These are phyloP conservation scores for Microtus montanus DNA, from an alignment of 2,113 vertebrate genomes.

Conservation along the genomic window DNA sequence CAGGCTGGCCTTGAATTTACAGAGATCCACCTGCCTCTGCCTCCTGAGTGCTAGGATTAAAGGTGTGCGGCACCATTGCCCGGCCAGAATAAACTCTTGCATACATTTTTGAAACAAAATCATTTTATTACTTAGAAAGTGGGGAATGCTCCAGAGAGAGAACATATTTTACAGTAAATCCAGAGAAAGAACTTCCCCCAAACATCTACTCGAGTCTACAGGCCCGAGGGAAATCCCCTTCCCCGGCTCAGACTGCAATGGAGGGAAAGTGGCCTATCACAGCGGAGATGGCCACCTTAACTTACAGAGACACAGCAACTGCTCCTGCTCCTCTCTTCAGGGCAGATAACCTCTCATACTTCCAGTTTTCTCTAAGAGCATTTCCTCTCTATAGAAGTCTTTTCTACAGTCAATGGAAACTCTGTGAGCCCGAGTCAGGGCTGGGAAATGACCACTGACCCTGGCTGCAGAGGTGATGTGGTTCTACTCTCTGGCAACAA, in stretches of 20 bases:
- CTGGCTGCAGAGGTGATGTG: neutral
- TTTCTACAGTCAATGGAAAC: slow-evolving; percentile 9
- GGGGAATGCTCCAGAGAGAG: neutral
- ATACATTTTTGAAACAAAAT: slow-evolving; percentile 23
- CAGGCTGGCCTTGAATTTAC: neutral
- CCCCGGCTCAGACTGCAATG: neutral
- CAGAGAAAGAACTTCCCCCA: neutral
- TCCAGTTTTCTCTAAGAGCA: slow-evolving; percentile 34
- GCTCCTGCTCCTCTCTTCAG: slow-evolving; percentile 23
- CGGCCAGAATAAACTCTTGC: neutral
- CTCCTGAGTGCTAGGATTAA: neutral
- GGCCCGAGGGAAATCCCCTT: neutral
- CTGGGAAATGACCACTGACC: neutral
- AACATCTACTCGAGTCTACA: neutral
- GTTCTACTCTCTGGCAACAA: slow-evolving; percentile 13
- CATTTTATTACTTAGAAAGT: slow-evolving; percentile 49
- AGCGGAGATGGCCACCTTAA: neutral
- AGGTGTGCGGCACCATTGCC: neutral
- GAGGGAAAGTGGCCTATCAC: neutral
- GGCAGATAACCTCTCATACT: slow-evolving; percentile 9
- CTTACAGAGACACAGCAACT: neutral
- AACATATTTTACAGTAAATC: slow-evolving; percentile 25
- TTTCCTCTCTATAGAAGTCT: slow-evolving; percentile 24
- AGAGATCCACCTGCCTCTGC: neutral
- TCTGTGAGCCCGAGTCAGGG: neutral